phyloP scores from a whole-genome alignment of 1,140 invertebrate species.

The Onthophagus taurus region DNA sequence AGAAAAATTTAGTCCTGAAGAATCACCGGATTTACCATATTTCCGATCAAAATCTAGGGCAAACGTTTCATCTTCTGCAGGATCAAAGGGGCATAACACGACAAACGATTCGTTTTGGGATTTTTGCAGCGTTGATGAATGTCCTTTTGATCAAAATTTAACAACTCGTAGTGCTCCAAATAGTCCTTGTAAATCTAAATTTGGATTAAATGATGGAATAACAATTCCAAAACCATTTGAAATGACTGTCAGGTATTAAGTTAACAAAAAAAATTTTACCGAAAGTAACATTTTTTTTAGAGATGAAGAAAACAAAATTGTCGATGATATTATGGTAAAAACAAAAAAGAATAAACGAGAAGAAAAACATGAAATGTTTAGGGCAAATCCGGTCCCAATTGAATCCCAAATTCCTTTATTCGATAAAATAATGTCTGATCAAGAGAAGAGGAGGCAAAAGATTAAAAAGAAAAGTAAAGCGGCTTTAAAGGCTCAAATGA shows the following conservation, averaged over 20 bases:
- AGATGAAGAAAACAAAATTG: slow-evolving; percentile 51
- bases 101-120: slow-evolving; percentile 28
- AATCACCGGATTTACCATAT: slow-evolving; percentile 1
- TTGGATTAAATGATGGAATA: slow-evolving; percentile 36
- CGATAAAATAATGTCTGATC: slow-evolving; percentile 57
- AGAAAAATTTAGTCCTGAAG: slow-evolving; percentile 17
- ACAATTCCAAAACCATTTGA: slow-evolving; percentile 56
- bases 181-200: slow-evolving; percentile 39
- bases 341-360: slow-evolving; percentile 39
- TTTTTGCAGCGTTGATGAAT: slow-evolving; percentile 28
- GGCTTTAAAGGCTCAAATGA: slow-evolving; percentile 47
- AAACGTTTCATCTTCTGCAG: slow-evolving; percentile 19
- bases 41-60: slow-evolving; percentile 22
- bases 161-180: slow-evolving; percentile 43
- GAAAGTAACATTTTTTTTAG: slow-evolving; percentile 36
- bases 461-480: slow-evolving; percentile 47
- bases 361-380: slow-evolving; percentile 41
- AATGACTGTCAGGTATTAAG: slow-evolving; percentile 51
- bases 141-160: slow-evolving; percentile 18
- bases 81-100: slow-evolving; percentile 10
- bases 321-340: slow-evolving; percentile 41
- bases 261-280: background rate
- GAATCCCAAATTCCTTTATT: slow-evolving; percentile 58
- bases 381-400: slow-evolving; percentile 53
- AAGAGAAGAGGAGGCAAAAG: slow-evolving; percentile 53